A percentile compares a stretch with the other conserved stretches of the same genome.
Evolutionary conservation across 2,888 invertebrate genomes (phyloP).

Genomic region (Capitulum mitella): DNA sequence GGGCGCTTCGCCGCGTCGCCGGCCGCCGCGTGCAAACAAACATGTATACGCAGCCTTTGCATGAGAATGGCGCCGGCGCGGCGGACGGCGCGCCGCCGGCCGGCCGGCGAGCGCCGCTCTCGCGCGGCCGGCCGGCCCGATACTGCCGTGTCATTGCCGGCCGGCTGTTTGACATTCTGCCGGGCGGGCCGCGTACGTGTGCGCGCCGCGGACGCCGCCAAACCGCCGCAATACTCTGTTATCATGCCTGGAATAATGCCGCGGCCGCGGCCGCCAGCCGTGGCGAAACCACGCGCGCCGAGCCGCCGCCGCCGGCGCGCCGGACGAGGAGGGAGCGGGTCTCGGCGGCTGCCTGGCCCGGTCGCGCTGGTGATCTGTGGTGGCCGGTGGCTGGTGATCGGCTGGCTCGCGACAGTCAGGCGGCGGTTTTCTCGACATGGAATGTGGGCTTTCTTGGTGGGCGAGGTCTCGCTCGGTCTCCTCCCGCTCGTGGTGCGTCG

Average conservation of each 20-base stretch:
- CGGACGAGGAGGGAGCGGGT: not conserved
- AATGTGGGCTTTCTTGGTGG: too few relatives aligned
- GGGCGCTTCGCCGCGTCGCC: not conserved
- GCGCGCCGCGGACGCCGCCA: not conserved
- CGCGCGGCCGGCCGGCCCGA: not conserved
- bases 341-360: not conserved
- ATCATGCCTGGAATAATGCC: conserved; percentile 3
- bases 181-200: not conserved
- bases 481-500: too few relatives aligned
- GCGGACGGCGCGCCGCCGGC: not conserved
- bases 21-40: not conserved
- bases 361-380: too few relatives aligned
- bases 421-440: too few relatives aligned
- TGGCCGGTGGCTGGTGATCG: too few relatives aligned
- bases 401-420: too few relatives aligned
- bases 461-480: too few relatives aligned
- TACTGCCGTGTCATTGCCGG: conserved; percentile 18
- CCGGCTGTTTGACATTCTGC: conserved; percentile 22
- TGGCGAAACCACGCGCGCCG: not conserved
- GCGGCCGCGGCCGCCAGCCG: not conserved
- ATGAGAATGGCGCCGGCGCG: not conserved
- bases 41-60: not conserved
- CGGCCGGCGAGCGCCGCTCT: not conserved
- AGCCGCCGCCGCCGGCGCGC: not conserved
- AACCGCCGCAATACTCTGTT: not conserved